Evolutionary conservation across 2,888 invertebrate genomes (phyloP), one percentile per base, ranked within the genome.

Genomic region (Beris morrisii): DNA sequence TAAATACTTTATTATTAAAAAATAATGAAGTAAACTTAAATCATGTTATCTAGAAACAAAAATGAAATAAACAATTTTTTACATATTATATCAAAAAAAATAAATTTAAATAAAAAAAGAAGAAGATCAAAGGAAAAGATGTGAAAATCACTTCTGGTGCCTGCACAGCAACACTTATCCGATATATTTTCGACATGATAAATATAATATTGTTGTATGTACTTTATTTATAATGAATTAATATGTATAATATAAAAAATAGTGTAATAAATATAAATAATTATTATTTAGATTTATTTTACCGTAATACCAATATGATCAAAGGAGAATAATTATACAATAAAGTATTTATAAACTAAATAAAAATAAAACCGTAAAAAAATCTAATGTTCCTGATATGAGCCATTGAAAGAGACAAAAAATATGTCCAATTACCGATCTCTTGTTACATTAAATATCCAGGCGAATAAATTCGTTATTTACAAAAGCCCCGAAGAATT

Each of bases 61-160:
- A 69, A 69, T 66, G 69, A 59, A 59, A 55, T 67, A 66, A 68
- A 67, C 66, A 66, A 66, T 70, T 67, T 66, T 59, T 69, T 67
- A 67, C 67, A 67, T 30, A 66, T 56, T 32, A 64, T 48, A 56
- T 57, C 44, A 64, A 65, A 54, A 63, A 54, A n/a, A 44, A 58
- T 46, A 31, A 56, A 55, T 13, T 22, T 58, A 48, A 31, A 53
- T 38, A 50, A 50, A 53, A 56, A 58, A 65, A 50, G 48, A 50
- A 48, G 63, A 57, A 65, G 53, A 64, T 53, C 38, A 38, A 38
- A 38, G 38, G 38, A 9, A 22, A 64, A 63, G 55, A 69, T 45
- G 56, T 59, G 54, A 61, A 63, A 59, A 64, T 38, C 63, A 56
- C 56, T 59, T 59, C 59, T 59, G 59, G 59, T 59, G 59, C 59